These are phyloP conservation scores for Bombus ignitus DNA, from an alignment of 1,140 invertebrate species.

Conservation along the genomic window DNA sequence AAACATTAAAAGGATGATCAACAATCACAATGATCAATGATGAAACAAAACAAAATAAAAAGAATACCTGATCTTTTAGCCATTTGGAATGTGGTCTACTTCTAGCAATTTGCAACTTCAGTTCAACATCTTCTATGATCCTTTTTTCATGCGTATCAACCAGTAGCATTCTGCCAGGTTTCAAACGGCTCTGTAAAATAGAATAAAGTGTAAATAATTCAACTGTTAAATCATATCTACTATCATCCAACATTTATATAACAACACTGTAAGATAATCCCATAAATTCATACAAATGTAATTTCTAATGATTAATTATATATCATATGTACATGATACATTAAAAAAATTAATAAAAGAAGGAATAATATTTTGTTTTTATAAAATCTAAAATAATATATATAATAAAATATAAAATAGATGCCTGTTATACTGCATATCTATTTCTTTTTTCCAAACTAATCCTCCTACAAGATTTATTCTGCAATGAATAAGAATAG, in stretches of 20 bases:
- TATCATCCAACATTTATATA: conserved; percentile 71
- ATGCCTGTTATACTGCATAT: conserved; percentile 47
- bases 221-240: conserved; percentile 51
- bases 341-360: conserved; percentile 80
- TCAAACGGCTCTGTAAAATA: conserved; percentile 93
- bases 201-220: conserved; percentile 72
- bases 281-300: conserved; percentile 81
- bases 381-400: conserved; percentile 53
- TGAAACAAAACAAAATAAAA: conserved; percentile 46
- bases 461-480: background rate
- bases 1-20: background rate
- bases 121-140: conserved; percentile 96
- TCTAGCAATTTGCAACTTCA: conserved; percentile 94
- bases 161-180: conserved; percentile 98
- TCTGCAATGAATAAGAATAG: background rate
- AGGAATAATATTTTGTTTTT: conserved; percentile 64
- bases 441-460: conserved; percentile 52
- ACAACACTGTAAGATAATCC: conserved; percentile 64
- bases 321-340: conserved; percentile 75
- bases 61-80: conserved; percentile 93
- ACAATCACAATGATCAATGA: background rate
- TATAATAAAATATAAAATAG: background rate
- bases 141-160: conserved; percentile 96
- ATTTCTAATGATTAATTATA: conserved; percentile 79
- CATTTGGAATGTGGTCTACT: conserved; percentile 94